Evolutionary conservation across 2,113 vertebrate genomes (phyloP).

Genomic region (Cynocephalus volans): DNA sequence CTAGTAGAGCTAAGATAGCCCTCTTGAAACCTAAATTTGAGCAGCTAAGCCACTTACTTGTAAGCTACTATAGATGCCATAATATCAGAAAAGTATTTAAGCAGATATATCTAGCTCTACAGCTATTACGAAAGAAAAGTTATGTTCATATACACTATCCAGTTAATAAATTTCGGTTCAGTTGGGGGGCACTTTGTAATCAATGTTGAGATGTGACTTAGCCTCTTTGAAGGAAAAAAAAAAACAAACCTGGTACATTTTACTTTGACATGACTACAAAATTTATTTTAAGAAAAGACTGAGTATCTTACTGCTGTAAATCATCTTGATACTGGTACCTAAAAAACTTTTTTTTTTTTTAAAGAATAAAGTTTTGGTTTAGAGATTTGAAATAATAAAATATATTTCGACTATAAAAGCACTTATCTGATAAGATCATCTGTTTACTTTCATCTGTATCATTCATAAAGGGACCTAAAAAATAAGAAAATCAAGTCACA

Average conservation of each 20-base stretch:
- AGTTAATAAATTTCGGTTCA: neutral
- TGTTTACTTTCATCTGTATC: constrained; percentile 37
- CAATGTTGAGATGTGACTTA: neutral
- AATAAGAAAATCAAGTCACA: constrained; percentile 42
- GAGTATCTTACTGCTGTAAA: constrained; percentile 37
- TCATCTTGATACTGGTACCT: constrained; percentile 24
- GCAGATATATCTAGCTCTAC: neutral
- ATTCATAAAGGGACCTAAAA: constrained; percentile 65
- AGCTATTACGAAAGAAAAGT: constrained; percentile 9
- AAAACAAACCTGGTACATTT: neutral
- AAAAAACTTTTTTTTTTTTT: neutral
- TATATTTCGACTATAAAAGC: neutral
- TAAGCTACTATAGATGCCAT: neutral
- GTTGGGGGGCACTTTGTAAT: neutral
- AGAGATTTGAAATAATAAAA: constrained; percentile 38
- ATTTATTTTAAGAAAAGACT: constrained; percentile 50
- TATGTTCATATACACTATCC: neutral
- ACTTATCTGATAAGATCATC: constrained; percentile 65
- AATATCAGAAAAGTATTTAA: neutral
- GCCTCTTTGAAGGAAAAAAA: neutral
- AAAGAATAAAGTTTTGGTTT: constrained; percentile 59
- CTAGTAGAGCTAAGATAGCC: neutral
- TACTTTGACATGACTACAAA: constrained; percentile 41
- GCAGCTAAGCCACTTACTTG: neutral
- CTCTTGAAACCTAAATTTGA: neutral